phyloP scores from a whole-genome alignment of 2,797 vertebrate genomes.

The Psittacula derbiana region DNA sequence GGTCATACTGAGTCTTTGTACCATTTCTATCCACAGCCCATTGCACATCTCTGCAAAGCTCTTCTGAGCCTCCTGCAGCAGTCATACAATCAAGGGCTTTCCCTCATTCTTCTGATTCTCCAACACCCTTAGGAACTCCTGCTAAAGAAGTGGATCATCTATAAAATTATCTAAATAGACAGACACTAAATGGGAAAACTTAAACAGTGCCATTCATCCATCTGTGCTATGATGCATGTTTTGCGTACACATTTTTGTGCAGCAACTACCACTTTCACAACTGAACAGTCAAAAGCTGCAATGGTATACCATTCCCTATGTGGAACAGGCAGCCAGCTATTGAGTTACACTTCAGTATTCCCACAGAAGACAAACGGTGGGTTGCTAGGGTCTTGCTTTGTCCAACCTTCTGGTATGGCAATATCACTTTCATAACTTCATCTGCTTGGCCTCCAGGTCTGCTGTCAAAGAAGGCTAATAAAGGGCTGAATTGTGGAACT shows the following conservation, averaged over 20 bases:
- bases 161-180: not conserved
- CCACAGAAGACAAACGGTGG: not conserved
- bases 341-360: not conserved
- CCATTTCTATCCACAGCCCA: not conserved
- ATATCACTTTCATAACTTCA: not conserved
- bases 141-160: not conserved
- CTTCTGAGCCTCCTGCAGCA: not conserved
- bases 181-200: not conserved
- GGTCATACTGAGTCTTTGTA: not conserved
- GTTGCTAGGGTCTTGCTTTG: not conserved
- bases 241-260: not conserved
- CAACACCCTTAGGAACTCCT: not conserved
- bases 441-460: not conserved
- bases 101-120: not conserved
- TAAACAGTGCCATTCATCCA: not conserved
- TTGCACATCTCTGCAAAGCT: not conserved
- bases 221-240: not conserved
- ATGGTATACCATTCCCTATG: rapidly evolving
- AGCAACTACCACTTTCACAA: not conserved
- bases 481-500: not conserved
- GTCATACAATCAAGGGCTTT: not conserved
- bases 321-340: not conserved
- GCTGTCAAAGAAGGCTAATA: not conserved
- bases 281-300: not conserved
- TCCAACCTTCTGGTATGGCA: not conserved